These are phyloP conservation scores for Mechanitis mazaeus DNA, from an alignment of 2,888 invertebrate genomes.

Conservation along the genomic window DNA sequence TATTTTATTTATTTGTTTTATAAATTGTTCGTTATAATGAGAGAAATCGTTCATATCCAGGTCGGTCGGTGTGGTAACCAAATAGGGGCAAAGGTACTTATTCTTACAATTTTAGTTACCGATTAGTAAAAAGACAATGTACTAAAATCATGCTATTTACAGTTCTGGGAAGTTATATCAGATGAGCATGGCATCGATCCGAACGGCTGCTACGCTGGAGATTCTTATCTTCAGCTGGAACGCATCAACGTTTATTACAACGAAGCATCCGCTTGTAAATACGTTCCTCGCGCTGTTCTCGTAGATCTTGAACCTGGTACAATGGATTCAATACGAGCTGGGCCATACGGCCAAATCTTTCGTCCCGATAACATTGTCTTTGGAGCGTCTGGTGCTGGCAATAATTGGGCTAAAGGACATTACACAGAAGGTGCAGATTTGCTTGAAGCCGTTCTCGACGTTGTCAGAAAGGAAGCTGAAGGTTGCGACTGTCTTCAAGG, in stretches of 20 bases:
- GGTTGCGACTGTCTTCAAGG: constrained; percentile 80
- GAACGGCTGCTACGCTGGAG: constrained; percentile 74
- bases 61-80: constrained; percentile 78
- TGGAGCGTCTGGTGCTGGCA: constrained; percentile 75
- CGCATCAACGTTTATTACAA: constrained; percentile 86
- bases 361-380: constrained; percentile 84
- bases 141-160: constrained; percentile 33
- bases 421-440: constrained; percentile 81
- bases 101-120: neutral
- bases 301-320: constrained; percentile 61
- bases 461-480: constrained; percentile 78
- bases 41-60: constrained; percentile 88
- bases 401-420: constrained; percentile 80
- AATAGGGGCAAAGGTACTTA: constrained; percentile 84
- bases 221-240: constrained; percentile 83
- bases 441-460: constrained; percentile 77
- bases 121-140: neutral
- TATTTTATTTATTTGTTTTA: constrained; percentile 36
- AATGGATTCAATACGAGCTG: constrained; percentile 80
- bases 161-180: constrained; percentile 90
- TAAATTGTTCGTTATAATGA: constrained; percentile 75
- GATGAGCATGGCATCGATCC: constrained; percentile 86
- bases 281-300: constrained; percentile 57
- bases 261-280: constrained; percentile 71
- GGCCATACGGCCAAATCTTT: constrained; percentile 81